Conservation (phyloP, 2,888 invertebrate genomes). For the Chloroclystis v-ata region DNA sequence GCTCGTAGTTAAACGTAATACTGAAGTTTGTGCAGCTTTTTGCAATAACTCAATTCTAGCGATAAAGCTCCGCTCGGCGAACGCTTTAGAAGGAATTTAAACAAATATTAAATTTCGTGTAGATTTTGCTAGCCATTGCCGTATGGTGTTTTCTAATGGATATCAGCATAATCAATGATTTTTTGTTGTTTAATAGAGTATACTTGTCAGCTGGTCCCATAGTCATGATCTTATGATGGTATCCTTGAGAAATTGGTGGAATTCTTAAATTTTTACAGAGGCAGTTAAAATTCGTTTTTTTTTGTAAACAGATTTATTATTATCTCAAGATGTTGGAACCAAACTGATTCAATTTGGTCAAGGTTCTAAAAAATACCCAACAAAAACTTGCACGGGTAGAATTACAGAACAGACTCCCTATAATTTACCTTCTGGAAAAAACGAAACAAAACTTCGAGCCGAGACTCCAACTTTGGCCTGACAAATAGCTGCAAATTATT, state of each 20-base stretch:
- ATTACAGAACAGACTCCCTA: not conserved
- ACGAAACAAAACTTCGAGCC: slow-evolving; percentile 13
- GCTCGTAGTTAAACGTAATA: slow-evolving; percentile 6
- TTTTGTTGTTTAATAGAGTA: no score
- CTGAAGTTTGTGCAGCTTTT: slow-evolving; percentile 8
- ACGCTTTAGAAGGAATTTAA: slow-evolving; percentile 2
- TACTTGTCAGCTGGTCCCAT: no score
- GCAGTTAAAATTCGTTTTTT: no score
- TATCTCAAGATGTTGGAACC: no score
- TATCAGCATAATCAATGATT: no score
- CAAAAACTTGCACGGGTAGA: not conserved
- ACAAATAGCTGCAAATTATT: slow-evolving; percentile 29
- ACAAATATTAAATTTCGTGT: slow-evolving; percentile 10
- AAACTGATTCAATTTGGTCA: no score
- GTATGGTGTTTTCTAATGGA: not conserved
- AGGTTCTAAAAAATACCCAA: not conserved
- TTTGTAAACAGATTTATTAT: no score
- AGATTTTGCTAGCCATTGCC: slow-evolving; percentile 4
- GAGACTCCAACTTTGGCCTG: slow-evolving; percentile 20
- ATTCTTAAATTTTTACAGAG: no score
- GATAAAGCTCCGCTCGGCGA: slow-evolving; percentile 11
- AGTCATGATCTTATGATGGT: no score
- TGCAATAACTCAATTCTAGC: slow-evolving; percentile 10
- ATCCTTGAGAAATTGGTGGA: no score
- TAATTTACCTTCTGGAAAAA: slow-evolving; percentile 7